A percentile compares a stretch with the other conserved stretches of the same genome.
Evolutionary conservation across 2,888 invertebrate species (phyloP).

Genomic region (Adineta ricciae): DNA sequence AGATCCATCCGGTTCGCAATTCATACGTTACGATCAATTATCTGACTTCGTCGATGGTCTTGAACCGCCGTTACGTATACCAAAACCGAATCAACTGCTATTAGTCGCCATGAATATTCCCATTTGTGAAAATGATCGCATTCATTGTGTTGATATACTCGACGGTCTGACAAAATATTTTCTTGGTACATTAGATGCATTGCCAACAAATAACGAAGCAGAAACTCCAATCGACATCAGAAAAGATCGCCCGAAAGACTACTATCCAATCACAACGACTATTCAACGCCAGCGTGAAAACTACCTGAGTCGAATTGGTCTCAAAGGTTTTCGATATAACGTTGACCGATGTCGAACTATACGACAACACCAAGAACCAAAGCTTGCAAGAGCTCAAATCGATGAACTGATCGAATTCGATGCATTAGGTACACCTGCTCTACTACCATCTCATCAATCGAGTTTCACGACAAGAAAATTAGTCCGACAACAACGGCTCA

Average conservation of each 20-base stretch:
- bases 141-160: slow-evolving; percentile 94
- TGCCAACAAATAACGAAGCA: neutral
- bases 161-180: slow-evolving; percentile 96
- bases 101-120: slow-evolving; percentile 97
- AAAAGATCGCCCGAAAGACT: slow-evolving; percentile 31
- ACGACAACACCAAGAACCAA: neutral
- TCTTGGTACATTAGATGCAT: slow-evolving; percentile 61
- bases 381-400: neutral
- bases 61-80: slow-evolving; percentile 85
- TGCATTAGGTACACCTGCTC: neutral
- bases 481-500: neutral
- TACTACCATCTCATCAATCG: neutral
- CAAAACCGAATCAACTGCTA: slow-evolving; percentile 96
- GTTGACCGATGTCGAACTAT: neutral
- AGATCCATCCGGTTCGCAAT: slow-evolving; percentile 95
- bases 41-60: slow-evolving; percentile 89
- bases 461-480: neutral
- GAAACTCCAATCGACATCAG: neutral
- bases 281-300: slow-evolving; percentile 29
- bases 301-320: neutral
- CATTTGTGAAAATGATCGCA: slow-evolving; percentile 85
- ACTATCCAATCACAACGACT: slow-evolving; percentile 30
- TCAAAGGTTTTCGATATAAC: neutral
- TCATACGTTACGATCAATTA: slow-evolving; percentile 82
- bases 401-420: neutral